Conservation (phyloP, 1,140 invertebrate species). For the Chrysopa pallens region DNA sequence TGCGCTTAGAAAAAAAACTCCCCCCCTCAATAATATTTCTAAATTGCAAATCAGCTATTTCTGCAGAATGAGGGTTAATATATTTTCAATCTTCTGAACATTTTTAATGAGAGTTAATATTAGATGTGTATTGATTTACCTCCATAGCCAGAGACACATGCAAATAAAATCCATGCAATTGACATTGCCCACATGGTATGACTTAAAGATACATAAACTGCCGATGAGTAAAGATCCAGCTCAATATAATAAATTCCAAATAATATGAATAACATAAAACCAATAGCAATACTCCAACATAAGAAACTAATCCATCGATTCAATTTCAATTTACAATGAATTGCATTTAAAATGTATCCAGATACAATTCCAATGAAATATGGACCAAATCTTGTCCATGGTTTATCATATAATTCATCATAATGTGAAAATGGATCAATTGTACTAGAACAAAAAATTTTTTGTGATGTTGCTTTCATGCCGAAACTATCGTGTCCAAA, state of each 20-base stretch:
- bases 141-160: conserved; percentile 27
- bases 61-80: too few relatives aligned
- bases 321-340: conserved; percentile 1
- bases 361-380: conserved; percentile 23
- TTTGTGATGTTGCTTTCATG: too few relatives aligned
- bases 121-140: too few relatives aligned
- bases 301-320: neutral
- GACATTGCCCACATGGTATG: conserved; percentile 28
- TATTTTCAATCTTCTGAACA: too few relatives aligned
- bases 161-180: conserved; percentile 29
- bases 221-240: conserved; percentile 20
- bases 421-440: conserved; percentile 23
- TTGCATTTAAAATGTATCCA: conserved; percentile 23
- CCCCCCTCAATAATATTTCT: too few relatives aligned
- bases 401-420: conserved; percentile 25
- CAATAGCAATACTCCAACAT: conserved; percentile 17
- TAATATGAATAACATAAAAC: conserved; percentile 17
- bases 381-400: conserved; percentile 25
- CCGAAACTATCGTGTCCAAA: too few relatives aligned
- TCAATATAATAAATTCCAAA: conserved; percentile 20
- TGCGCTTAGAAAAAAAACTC: too few relatives aligned
- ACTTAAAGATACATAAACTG: conserved; percentile 29
- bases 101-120: too few relatives aligned
- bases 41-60: too few relatives aligned
- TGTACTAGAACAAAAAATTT: too few relatives aligned